These are phyloP conservation scores for Coenonympha arcania DNA, from an alignment of 2,888 invertebrate genomes.

Conservation along the genomic window DNA sequence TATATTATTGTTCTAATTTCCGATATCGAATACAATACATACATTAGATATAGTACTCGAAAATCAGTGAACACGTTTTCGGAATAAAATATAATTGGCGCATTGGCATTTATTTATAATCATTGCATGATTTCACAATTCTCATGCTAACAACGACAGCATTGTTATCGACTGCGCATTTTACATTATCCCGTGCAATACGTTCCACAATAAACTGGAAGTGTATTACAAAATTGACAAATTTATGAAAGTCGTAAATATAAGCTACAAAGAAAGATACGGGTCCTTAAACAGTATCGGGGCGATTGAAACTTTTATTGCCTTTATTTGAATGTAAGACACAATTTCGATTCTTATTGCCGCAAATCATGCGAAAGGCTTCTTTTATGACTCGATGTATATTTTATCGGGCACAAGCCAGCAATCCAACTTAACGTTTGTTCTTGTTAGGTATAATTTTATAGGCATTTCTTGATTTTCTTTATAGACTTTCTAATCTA, in stretches of 20 bases:
- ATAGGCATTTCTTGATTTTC: too few relatives aligned
- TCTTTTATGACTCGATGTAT: slow-evolving; percentile 10
- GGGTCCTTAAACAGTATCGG: slow-evolving; percentile 11
- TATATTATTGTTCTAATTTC: too few relatives aligned
- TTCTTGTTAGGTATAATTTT: not conserved
- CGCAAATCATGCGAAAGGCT: slow-evolving; percentile 10
- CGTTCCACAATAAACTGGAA: slow-evolving; percentile 19
- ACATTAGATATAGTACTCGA: too few relatives aligned
- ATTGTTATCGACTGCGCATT: slow-evolving; percentile 13
- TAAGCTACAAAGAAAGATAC: slow-evolving; percentile 18
- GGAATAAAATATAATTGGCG: slow-evolving; percentile 8
- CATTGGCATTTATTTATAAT: slow-evolving; percentile 18
- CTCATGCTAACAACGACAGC: slow-evolving; percentile 19
- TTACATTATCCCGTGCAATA: slow-evolving; percentile 17
- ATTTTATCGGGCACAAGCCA: slow-evolving; percentile 3
- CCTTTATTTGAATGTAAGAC: slow-evolving; percentile 16
- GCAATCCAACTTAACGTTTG: not conserved
- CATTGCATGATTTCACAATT: slow-evolving; percentile 18
- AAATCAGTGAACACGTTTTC: not conserved
- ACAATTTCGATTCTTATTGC: slow-evolving; percentile 6
- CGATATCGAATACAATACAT: too few relatives aligned
- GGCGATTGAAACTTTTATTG: slow-evolving; percentile 17
- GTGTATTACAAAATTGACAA: slow-evolving; percentile 26
- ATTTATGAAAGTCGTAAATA: slow-evolving; percentile 24
- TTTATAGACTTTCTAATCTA: too few relatives aligned